A percentile compares a stretch with the other conserved stretches of the same genome.
These are phyloP conservation scores for Conops quadrifasciatus DNA, from an alignment of 2,888 invertebrate genomes.

Conservation along the genomic window DNA sequence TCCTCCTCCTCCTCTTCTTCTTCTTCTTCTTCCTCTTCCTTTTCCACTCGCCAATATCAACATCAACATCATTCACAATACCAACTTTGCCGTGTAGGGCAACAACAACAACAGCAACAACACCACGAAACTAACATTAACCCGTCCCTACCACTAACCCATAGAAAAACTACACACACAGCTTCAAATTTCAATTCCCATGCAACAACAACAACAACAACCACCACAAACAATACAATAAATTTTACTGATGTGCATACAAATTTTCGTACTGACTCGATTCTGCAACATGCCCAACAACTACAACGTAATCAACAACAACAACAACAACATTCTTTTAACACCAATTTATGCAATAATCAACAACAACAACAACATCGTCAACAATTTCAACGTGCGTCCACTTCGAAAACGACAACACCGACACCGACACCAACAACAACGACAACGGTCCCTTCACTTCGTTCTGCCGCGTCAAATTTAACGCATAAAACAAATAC, in stretches of 20 bases:
- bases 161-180: slow-evolving; percentile 36
- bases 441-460: slow-evolving; percentile 31
- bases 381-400: not conserved
- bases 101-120: slow-evolving; percentile 42
- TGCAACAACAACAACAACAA: slow-evolving; percentile 65
- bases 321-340: slow-evolving; percentile 40
- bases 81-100: slow-evolving; percentile 38
- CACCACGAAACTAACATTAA: slow-evolving; percentile 58
- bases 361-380: slow-evolving; percentile 19
- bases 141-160: slow-evolving; percentile 61
- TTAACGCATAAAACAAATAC: slow-evolving; percentile 42
- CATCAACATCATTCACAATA: slow-evolving; percentile 43
- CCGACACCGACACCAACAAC: slow-evolving; percentile 45
- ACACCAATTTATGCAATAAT: too few species aligned
- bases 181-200: slow-evolving; percentile 64
- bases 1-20: slow-evolving; percentile 32
- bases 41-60: slow-evolving; percentile 40
- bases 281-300: slow-evolving; percentile 54
- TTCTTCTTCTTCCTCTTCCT: slow-evolving; percentile 21
- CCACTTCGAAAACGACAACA: slow-evolving; percentile 46
- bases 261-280: slow-evolving; percentile 65
- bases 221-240: slow-evolving; percentile 63
- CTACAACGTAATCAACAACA: slow-evolving; percentile 33
- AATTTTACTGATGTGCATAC: slow-evolving; percentile 65
- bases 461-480: slow-evolving; percentile 26